phyloP scores from a whole-genome alignment of 1,140 invertebrate species.

The Drosophila leontia region DNA sequence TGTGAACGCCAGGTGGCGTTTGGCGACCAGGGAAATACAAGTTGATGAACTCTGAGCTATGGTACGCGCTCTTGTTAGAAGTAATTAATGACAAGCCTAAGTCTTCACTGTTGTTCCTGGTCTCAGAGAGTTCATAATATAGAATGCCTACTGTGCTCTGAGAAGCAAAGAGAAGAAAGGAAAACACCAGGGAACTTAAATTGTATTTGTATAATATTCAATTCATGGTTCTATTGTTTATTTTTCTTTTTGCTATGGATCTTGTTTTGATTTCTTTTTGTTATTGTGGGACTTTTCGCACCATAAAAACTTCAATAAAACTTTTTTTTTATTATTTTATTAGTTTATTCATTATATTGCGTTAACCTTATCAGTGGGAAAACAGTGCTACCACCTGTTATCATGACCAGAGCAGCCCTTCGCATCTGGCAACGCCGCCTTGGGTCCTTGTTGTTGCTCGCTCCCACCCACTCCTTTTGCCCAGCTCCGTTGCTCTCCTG shows the following conservation, averaged over 20 bases:
- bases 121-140: too few relatives aligned
- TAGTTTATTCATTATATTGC: not conserved
- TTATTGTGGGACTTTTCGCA: not conserved
- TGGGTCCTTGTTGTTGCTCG: constrained; percentile 24
- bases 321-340: not conserved
- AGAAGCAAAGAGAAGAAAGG: not conserved
- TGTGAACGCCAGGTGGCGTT: constrained; percentile 32
- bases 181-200: not conserved
- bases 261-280: not conserved
- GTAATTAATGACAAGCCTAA: too few relatives aligned
- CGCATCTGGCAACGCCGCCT: constrained; percentile 50
- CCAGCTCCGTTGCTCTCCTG: constrained; percentile 6
- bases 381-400: constrained; percentile 56
- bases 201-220: not conserved
- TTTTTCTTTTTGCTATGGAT: not conserved
- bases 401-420: constrained; percentile 14
- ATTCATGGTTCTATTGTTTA: not conserved
- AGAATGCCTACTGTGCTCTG: too few relatives aligned
- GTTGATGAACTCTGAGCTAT: constrained; percentile 13
- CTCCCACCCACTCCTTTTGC: constrained; percentile 10
- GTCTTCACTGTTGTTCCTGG: not conserved
- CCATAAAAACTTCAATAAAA: not conserved
- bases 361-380: constrained; percentile 14
- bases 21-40: not conserved
- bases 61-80: not conserved